Conservation (phyloP, 2,797 vertebrate genomes). For the Poecilia wingei region DNA sequence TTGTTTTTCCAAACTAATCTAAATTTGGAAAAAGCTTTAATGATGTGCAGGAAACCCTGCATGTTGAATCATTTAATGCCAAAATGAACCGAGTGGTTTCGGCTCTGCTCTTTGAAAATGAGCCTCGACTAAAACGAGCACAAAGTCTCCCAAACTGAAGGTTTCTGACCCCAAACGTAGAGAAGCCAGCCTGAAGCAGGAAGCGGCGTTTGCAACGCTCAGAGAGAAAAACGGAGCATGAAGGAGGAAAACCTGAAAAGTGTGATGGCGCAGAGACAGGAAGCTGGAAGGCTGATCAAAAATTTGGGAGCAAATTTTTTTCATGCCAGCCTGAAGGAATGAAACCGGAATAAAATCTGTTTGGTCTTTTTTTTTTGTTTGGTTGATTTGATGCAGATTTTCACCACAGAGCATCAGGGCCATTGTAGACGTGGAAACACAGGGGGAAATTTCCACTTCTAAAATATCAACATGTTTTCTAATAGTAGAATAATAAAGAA, state of each 20-base stretch:
- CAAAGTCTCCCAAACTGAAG: background rate
- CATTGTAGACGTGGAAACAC: background rate
- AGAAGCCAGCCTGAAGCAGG: background rate
- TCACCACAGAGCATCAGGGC: background rate
- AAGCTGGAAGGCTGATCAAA: conserved; percentile 61
- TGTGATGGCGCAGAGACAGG: conserved; percentile 36
- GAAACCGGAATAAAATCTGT: conserved; percentile 36
- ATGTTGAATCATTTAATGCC: background rate
- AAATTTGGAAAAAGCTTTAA: background rate
- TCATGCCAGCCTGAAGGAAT: conserved; percentile 67
- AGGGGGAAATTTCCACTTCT: background rate
- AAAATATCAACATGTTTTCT: background rate
- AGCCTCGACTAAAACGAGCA: no score
- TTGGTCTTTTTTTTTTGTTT: background rate
- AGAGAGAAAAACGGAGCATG: background rate
- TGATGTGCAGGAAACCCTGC: background rate
- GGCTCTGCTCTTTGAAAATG: background rate
- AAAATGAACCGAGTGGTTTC: background rate
- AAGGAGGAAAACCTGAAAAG: background rate
- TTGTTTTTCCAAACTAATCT: background rate
- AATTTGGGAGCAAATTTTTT: conserved; percentile 37
- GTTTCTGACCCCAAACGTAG: background rate
- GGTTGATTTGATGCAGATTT: conserved; percentile 36
- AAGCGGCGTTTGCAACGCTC: background rate
- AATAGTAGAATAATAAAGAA: background rate